Evolutionary conservation across 2,888 invertebrate species (phyloP), one percentile per base, ranked within the genome.

Genomic region (Resseliella maxima): DNA sequence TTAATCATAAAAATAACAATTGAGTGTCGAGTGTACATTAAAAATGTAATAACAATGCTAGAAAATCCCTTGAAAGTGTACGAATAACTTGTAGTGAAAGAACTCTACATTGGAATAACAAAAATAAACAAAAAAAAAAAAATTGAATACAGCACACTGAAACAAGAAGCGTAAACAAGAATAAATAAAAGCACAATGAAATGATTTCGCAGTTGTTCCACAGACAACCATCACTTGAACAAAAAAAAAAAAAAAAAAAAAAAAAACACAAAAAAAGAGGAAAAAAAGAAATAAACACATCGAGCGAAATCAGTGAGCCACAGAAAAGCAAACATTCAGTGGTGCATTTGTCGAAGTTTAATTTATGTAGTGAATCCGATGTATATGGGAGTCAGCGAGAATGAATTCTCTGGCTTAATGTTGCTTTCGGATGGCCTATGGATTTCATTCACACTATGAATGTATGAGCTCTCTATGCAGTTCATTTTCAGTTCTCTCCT

Each of bases 1-100:
- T 83, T 83, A 83, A 83, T 83, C 83, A 83, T 38, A 83, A 21
- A 83, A 83, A 83, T 38, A 83, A 83, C 83, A 24, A 83, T 83
- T 83, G 83, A 83, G n/a, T 38, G 38, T 83, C 83, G 38, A n/a
- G n/a, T n/a, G 38, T n/a, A 83, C n/a, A 83, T 38, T 38, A 83
- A 83, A 38, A 38, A 83, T 38, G 83, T 83, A 38, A 38, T 83
- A 38, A 83, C 83, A 83, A 72, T 72, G 31, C 72, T 15, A 31
- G 15, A 72, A 72, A 72, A 72, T 72, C 72, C 72, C 72, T 59
- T 59, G 31, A 72, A 72, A 72, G n/a, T n/a, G n/a, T n/a, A n/a
- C n/a, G n/a, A n/a, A n/a, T n/a, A n/a, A n/a, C n/a, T n/a, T n/a
- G n/a, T n/a, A 38, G 24, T 21, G 64, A 81, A 81, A 83, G 38